Percentiles rank a stretch among this genome's conserved stretches.
phyloP scores from a whole-genome alignment of 2,113 vertebrate species.

The Fulica atra region DNA sequence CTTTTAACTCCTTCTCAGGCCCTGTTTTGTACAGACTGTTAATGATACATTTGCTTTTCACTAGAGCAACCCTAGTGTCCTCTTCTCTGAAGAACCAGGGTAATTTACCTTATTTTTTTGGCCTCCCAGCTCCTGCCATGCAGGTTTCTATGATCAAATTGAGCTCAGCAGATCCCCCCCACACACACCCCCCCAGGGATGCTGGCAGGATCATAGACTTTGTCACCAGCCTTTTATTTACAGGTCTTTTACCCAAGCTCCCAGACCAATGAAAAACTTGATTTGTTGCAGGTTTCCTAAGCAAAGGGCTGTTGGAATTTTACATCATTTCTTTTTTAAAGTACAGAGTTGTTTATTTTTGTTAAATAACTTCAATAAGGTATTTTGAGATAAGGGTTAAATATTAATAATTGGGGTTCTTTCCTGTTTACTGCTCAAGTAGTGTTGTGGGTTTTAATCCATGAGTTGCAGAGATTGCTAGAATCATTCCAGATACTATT shows the following conservation, averaged over 20 bases:
- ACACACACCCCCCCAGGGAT: background rate
- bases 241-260: background rate
- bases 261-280: background rate
- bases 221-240: background rate
- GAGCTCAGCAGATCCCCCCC: background rate
- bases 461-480: background rate
- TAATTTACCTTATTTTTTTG: background rate
- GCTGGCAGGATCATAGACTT: background rate
- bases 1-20: background rate
- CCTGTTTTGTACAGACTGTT: background rate
- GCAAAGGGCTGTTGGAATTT: conserved; percentile 7
- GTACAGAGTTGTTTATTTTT: conserved; percentile 38
- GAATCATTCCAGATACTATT: background rate
- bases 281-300: background rate
- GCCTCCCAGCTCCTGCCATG: background rate
- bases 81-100: background rate
- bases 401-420: background rate
- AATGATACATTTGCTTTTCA: background rate
- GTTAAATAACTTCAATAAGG: background rate
- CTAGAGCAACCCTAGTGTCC: background rate
- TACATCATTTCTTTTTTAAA: conserved; percentile 2
- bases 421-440: background rate
- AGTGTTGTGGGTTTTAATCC: background rate
- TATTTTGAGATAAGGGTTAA: conserved; percentile 22
- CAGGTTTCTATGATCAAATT: background rate